Conservation (phyloP, 2,888 invertebrate genomes). For the Scelioninae gen. 1 region DNA sequence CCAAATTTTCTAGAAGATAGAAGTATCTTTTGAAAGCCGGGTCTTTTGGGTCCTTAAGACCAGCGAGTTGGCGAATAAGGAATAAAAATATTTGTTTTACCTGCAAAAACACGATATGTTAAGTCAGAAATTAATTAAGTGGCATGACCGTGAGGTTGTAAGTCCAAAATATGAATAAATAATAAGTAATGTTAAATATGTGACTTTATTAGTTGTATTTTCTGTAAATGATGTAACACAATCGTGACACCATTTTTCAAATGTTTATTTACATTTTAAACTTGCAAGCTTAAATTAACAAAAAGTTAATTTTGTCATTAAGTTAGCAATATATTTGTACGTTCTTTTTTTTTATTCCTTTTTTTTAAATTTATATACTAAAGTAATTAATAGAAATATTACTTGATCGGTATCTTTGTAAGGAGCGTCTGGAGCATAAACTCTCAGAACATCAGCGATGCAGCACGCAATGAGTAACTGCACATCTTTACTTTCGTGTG, state of each 20-base stretch:
- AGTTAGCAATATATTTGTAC: no score
- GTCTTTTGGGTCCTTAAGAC: constrained; percentile 97
- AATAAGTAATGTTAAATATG: no score
- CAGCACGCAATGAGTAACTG: constrained; percentile 98
- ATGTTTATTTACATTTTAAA: no score
- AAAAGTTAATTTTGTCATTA: no score
- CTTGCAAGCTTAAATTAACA: no score
- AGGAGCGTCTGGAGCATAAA: constrained; percentile 99
- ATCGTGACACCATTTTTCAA: no score
- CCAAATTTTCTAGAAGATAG: constrained; percentile 97
- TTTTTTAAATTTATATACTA: not conserved
- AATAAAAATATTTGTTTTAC: constrained; percentile 94
- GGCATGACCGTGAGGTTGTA: no score
- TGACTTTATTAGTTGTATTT: no score
- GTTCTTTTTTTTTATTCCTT: no score
- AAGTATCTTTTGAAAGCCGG: constrained; percentile 99
- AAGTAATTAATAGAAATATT: not conserved
- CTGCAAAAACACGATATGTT: constrained; percentile 75
- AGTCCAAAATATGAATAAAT: no score
- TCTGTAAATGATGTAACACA: no score
- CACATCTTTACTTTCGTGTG: constrained; percentile 95
- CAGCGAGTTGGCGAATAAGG: constrained; percentile 96
- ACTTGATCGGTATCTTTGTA: constrained; percentile 98
- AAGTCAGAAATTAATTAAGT: no score
- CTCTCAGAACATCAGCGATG: constrained; percentile 97